These are phyloP conservation scores for Tricholaema leucomelas DNA, from an alignment of 2,113 vertebrate species.

Conservation along the genomic window DNA sequence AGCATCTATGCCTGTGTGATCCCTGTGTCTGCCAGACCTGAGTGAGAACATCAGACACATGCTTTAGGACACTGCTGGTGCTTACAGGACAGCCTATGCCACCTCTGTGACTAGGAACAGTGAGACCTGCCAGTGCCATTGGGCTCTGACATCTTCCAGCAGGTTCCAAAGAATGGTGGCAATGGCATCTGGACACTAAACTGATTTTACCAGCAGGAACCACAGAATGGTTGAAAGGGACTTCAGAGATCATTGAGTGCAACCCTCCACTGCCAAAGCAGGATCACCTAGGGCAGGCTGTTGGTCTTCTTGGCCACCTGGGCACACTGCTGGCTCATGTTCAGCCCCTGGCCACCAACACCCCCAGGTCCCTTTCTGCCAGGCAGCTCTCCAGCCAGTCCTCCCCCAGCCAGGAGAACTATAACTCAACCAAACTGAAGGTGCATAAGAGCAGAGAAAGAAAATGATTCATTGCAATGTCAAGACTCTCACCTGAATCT, in stretches of 20 bases:
- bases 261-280: too few species aligned
- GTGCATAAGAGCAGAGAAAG: background rate
- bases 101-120: background rate
- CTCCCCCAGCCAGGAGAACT: too few species aligned
- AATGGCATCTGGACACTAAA: background rate
- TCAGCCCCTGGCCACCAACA: too few species aligned
- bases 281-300: too few species aligned
- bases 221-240: too few species aligned
- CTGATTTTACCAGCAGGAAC: background rate
- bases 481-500: conserved; percentile 50
- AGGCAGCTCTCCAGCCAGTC: too few species aligned
- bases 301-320: too few species aligned
- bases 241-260: too few species aligned
- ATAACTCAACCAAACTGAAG: background rate
- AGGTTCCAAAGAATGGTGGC: background rate
- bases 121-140: background rate
- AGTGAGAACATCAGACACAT: fast-evolving
- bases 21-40: background rate
- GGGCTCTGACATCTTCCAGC: background rate
- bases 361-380: too few species aligned
- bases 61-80: background rate
- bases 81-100: background rate
- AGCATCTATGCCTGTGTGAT: background rate
- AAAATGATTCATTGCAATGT: background rate
- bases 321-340: too few species aligned